Base-by-base conservation (phyloP, 1,140 invertebrate species). In the Macrotrachela quadricornifera region DNA sequence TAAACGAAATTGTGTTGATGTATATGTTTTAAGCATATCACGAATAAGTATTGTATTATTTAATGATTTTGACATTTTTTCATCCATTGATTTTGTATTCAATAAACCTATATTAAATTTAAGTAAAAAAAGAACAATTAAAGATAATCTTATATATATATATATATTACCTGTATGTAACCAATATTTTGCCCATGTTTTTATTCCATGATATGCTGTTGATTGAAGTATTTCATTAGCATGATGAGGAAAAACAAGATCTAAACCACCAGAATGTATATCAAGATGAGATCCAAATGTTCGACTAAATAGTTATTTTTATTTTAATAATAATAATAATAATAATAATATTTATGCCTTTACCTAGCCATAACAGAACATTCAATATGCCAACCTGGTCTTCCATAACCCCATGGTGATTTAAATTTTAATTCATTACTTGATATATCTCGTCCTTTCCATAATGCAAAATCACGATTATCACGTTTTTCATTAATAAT, bases 221-320 rank as follows among this genome's bases (percentile, higher is more conserved):
- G 81, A 85, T 65, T 92, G 87, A 4, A 82, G 81, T 62, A 90
- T 82, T 72, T 94, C 88, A 71, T 91, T 91, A 68, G 91, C 83
- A 73, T 94, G 88, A 73, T 94, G 88, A n/a, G 88, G 87, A 71
- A 91, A 92, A 50, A 76, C 69, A 42, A 92, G 72, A 67, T 94
- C 88, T 41, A 80, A 75, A 1, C 86, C 87, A 38, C 87, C 87
- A 47, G 80, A 80, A 71, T 94, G 87, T 48, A 94, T 76, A 65
- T 94, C 87, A 55, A 94, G 61, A 49, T 74, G 74, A 6, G 66
- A 67, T 3, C 85, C 85, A 68, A 81, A 76, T 54, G 77, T 63
- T 57, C 69, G 58, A 59, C 75, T 78, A 62, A 39, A 63, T n/a
- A n/a, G n/a, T n/a, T n/a, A n/a, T n/a, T n/a, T n/a, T n/a, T n/a